Evolutionary conservation across 2,113 vertebrate genomes (phyloP).

Genomic region (Silurus glanis): DNA sequence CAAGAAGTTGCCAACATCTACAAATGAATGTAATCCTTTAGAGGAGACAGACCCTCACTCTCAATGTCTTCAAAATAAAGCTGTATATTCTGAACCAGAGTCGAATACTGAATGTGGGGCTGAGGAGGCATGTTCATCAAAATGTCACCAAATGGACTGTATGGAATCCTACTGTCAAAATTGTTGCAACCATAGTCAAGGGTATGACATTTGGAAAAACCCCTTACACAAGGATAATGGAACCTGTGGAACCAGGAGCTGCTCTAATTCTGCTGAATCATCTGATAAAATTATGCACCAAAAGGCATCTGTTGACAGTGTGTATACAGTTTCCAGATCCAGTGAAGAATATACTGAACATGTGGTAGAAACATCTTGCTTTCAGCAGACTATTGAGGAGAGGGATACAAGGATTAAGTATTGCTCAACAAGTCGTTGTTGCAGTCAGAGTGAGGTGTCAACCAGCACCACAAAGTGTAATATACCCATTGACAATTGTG

Average conservation of each 20-base stretch:
- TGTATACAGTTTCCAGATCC: slow-evolving; percentile 65
- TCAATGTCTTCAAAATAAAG: slow-evolving; percentile 55
- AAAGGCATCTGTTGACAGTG: slow-evolving; percentile 69
- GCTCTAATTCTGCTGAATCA: slow-evolving; percentile 73
- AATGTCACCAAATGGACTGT: slow-evolving; percentile 64
- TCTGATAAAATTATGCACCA: slow-evolving; percentile 68
- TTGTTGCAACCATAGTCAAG: slow-evolving; percentile 68
- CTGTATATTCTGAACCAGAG: slow-evolving; percentile 71
- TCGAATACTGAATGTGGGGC: slow-evolving; percentile 72
- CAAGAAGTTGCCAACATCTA: slow-evolving; percentile 66
- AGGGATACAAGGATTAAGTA: slow-evolving; percentile 52
- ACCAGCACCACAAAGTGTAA: slow-evolving; percentile 43
- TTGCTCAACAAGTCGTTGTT: slow-evolving; percentile 58
- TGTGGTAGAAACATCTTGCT: slow-evolving; percentile 69
- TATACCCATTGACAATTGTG: slow-evolving; percentile 50
- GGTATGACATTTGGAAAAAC: slow-evolving; percentile 85
- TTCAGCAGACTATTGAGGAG: slow-evolving; percentile 72
- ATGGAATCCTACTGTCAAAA: slow-evolving; percentile 69
- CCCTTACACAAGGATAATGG: slow-evolving; percentile 66
- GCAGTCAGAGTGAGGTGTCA: slow-evolving; percentile 58
- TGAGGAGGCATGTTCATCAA: slow-evolving; percentile 68
- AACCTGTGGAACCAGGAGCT: slow-evolving; percentile 59
- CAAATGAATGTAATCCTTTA: slow-evolving; percentile 56
- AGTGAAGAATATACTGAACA: slow-evolving; percentile 75
- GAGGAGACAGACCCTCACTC: slow-evolving; percentile 54